phyloP scores from a whole-genome alignment of 2,113 vertebrate genomes.

The Pluvianellus socialis region DNA sequence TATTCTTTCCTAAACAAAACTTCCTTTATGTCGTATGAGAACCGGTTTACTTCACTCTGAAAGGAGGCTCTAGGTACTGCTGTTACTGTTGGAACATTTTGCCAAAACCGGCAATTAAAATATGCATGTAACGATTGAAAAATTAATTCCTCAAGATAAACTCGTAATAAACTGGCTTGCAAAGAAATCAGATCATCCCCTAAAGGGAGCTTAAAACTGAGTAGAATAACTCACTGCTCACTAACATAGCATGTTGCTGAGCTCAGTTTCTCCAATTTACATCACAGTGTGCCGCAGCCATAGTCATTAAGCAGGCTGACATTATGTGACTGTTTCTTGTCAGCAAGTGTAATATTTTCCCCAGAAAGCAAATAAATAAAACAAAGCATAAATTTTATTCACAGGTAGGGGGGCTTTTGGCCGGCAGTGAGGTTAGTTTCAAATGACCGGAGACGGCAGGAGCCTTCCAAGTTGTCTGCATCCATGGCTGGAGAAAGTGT shows the following conservation, averaged over 20 bases:
- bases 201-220: neutral
- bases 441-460: neutral
- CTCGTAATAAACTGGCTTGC: neutral
- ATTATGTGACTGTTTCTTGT: constrained; percentile 32
- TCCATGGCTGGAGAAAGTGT: neutral
- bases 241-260: neutral
- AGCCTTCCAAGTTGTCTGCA: neutral
- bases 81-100: neutral
- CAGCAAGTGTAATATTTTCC: neutral
- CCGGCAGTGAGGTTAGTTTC: neutral
- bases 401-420: neutral
- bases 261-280: constrained; percentile 25
- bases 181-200: neutral
- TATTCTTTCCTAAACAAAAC: neutral
- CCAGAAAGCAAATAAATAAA: constrained; percentile 41
- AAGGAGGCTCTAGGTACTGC: neutral
- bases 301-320: constrained; percentile 31
- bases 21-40: neutral
- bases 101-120: neutral
- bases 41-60: neutral
- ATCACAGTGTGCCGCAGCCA: constrained; percentile 29
- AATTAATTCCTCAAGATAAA: neutral
- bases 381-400: neutral
- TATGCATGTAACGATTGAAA: neutral
- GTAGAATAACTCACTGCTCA: neutral